A percentile compares a stretch with the other conserved stretches of the same genome.
Evolutionary conservation across 2,888 invertebrate species (phyloP).

Genomic region (Xestoiulus laeticollis): DNA sequence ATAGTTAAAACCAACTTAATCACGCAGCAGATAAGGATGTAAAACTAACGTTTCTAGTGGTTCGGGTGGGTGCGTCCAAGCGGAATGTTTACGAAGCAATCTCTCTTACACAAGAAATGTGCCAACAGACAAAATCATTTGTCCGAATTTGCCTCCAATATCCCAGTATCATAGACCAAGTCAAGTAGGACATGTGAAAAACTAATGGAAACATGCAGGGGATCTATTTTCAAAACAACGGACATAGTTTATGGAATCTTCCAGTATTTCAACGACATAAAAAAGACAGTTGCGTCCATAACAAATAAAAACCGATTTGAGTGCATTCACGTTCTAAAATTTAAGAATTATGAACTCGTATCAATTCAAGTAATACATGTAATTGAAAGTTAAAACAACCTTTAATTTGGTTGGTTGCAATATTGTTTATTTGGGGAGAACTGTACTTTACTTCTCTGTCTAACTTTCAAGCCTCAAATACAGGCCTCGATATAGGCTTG

Average conservation of each 20-base stretch:
- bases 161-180: background rate
- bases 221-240: background rate
- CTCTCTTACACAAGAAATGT: background rate
- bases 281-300: too few species aligned
- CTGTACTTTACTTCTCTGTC: too few species aligned
- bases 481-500: too few species aligned
- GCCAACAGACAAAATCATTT: background rate
- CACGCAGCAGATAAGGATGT: background rate
- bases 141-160: background rate
- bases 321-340: too few species aligned
- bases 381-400: too few species aligned
- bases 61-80: background rate
- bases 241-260: background rate
- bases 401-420: too few species aligned
- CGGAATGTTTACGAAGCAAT: background rate
- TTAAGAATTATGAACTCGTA: too few species aligned
- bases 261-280: background rate
- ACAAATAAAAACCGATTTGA: too few species aligned
- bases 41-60: background rate
- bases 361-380: too few species aligned
- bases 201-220: background rate
- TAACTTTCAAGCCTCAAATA: too few species aligned
- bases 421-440: too few species aligned
- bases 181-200: too few species aligned
- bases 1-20: background rate